Conservation (phyloP, 2,797 vertebrate genomes). For the Orestias chungarensis region DNA sequence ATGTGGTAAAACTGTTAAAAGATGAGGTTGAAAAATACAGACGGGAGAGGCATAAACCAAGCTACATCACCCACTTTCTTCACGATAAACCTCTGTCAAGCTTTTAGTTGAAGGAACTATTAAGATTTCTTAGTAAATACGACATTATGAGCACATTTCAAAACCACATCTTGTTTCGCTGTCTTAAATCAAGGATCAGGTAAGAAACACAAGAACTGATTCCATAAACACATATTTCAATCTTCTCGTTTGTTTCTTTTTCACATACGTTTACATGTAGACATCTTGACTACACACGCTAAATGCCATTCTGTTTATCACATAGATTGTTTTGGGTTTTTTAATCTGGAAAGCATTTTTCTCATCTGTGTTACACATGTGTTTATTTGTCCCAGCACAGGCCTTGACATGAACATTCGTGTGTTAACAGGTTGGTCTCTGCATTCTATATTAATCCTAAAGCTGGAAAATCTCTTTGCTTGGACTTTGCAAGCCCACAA, state of each 20-base stretch:
- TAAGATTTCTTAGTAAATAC: conserved; percentile 8
- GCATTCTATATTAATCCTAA: conserved; percentile 15
- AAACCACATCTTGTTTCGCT: conserved; percentile 3
- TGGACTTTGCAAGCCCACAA: conserved; percentile 14
- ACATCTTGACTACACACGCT: conserved; percentile 3
- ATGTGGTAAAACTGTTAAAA: neutral
- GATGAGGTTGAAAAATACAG: neutral
- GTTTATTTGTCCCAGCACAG: conserved; percentile 43
- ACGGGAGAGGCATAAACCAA: conserved; percentile 53
- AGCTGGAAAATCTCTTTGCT: conserved; percentile 41
- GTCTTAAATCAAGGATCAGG: neutral
- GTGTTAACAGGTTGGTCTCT: conserved; percentile 36
- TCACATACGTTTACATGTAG: neutral
- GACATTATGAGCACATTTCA: conserved; percentile 13
- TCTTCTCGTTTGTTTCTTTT: neutral
- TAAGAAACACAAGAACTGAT: neutral
- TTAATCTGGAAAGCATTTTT: conserved; percentile 25
- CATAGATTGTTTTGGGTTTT: conserved; percentile 25
- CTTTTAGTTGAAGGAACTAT: too few species aligned
- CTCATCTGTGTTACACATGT: conserved; percentile 63
- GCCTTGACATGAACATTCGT: conserved; percentile 25
- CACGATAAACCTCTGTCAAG: conserved; percentile 32
- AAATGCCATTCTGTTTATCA: conserved; percentile 17
- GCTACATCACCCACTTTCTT: conserved; percentile 62
- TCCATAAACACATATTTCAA: conserved; percentile 2